These are phyloP conservation scores for Chaetophractus vellerosus DNA, from an alignment of 2,797 vertebrate species.

Conservation along the genomic window DNA sequence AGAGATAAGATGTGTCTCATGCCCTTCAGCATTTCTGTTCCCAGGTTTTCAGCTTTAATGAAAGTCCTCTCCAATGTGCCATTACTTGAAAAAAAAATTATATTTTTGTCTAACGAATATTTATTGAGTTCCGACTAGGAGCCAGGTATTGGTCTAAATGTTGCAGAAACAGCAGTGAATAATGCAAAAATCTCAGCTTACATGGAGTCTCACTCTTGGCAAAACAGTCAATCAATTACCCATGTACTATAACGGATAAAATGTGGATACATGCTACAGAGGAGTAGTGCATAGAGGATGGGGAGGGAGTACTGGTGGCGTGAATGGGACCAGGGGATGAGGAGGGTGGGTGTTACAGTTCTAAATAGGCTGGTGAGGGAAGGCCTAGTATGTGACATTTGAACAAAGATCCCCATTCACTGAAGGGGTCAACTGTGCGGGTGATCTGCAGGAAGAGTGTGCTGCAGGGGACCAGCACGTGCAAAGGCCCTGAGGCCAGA, in stretches of 20 bases:
- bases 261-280: background rate
- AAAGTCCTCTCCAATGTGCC: background rate
- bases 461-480: background rate
- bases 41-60: background rate
- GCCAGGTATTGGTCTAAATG: background rate
- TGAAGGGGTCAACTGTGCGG: background rate
- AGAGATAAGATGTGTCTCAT: background rate
- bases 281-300: background rate
- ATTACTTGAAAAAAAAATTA: background rate
- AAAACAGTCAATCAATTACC: background rate
- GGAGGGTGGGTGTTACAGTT: background rate
- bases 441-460: background rate
- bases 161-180: fast-evolving
- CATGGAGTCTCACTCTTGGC: background rate
- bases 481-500: background rate
- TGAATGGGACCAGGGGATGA: background rate
- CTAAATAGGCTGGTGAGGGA: background rate
- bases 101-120: too few species aligned
- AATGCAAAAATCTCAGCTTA: too few species aligned
- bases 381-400: background rate
- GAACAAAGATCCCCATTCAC: background rate
- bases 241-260: background rate
- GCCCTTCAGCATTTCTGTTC: background rate
- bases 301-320: too few species aligned
- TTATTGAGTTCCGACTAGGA: too few species aligned